Evolutionary conservation across 1,140 invertebrate genomes (phyloP), one percentile per base, ranked within the genome.

Genomic region (Antheraea pernyi): DNA sequence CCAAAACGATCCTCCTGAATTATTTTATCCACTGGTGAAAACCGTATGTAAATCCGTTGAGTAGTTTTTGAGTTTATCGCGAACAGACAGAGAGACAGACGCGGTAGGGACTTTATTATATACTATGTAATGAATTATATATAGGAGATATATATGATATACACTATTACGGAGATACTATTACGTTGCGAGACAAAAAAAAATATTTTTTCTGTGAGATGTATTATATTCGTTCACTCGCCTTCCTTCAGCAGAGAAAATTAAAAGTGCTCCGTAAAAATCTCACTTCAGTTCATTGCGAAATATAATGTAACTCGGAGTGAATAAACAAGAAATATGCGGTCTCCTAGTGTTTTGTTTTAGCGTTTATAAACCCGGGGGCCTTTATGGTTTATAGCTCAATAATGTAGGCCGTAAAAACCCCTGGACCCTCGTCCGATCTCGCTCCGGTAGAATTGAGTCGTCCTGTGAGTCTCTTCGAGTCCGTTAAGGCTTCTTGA

Each of bases 311-410:
- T 77, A 72, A 71, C 68, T 73, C 63, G 71, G 60, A 76, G 69
- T 76, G 74, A 76, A 68, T 72, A 68, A 85, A 84, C 71, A 78
- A 84, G 79, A 85, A 85, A 87, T 85, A 86, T 84, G 84, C 84
- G 82, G 79, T 74, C 80, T 78, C 77, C 73, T 65, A 67, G 75
- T 86, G 81, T 87, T 85, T 85, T 85, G 83, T 84, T 87, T 85
- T 78, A 84, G 78, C 79, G 78, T 83, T 84, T 84, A 85, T 85
- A 83, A 87, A 85, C 78, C 82, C 78, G 72, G 75, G 67, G 73
- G 80, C 75, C 76, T 84, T 84, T 85, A 86, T 88, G 83, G 83
- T 83, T 86, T 86, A 88, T 88, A 72, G 80, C 85, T 80, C 83
- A 88, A 88, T 88, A 86, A 86, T 86, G 82, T 79, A 81, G 83